Base-by-base conservation (phyloP, 2,888 invertebrate genomes). In the Caenorhabditis virilis region DNA sequence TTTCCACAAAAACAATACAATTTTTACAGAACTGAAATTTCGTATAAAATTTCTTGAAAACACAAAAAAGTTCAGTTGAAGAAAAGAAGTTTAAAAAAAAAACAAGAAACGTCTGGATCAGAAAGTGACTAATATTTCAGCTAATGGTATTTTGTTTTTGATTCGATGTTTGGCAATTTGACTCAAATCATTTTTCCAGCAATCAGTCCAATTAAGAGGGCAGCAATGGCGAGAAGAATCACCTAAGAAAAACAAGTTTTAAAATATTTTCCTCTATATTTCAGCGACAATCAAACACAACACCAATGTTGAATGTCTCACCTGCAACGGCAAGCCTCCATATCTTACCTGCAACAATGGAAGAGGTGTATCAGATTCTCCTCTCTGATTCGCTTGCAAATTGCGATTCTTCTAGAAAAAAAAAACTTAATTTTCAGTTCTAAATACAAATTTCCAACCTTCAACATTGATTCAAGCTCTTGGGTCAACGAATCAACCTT, bases 201-300 rank as follows among this genome's bases (percentile, higher is more conserved):
- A 52, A 81, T 80, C 39, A 82, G 62, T 27, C 81, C 81, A 45
- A 82, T 61, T 43, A 81, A 69, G 13, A 81, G 66, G n/a, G 74
- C 74, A 16, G 79, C 77, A 35, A 81, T 45, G 11, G 72, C 76
- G 46, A 79, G 55, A 18, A 82, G 71, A 26, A 77, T 57, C 23
- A 76, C 72, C 66, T 78, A 59, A 36, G 79, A 46, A 30, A 30
- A 33, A 11, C 26, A 5, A 38, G 22, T 50, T 50, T 50, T 9
- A 6, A 13, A 30, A 30, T 9, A 30, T 30, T 9, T 30, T 30
- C 13, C 7, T 30, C 7, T 30, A 13, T 13, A 30, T 9, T 30
- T 13, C 13, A 13, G 6, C 13, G 6, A 13, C 30, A 30, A 6
- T 9, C 30, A 30, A 30, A 30, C 13, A 30, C 30, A 30, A 6